Evolutionary conservation across 2,797 vertebrate species (phyloP).

Genomic region (Myotis myotis): DNA sequence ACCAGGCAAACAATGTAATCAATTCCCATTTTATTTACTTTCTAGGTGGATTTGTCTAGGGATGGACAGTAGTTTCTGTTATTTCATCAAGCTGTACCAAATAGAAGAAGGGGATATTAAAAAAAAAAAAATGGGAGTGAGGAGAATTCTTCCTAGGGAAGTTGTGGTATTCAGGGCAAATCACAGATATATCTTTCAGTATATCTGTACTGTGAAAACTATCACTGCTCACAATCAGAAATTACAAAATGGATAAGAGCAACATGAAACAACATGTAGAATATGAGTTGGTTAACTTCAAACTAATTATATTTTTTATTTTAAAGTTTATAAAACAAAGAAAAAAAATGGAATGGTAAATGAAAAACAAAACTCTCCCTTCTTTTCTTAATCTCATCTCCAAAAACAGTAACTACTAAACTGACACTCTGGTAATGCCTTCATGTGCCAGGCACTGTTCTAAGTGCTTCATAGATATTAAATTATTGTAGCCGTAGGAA

Average conservation of each 20-base stretch:
- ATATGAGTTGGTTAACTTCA: background rate
- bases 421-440: background rate
- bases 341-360: background rate
- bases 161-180: background rate
- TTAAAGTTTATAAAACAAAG: background rate
- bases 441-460: background rate
- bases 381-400: background rate
- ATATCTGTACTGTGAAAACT: background rate
- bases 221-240: background rate
- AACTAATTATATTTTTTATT: background rate
- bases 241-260: background rate
- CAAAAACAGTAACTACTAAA: background rate
- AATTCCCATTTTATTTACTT: background rate
- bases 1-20: background rate
- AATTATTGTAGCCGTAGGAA: background rate
- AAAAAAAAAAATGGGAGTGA: background rate
- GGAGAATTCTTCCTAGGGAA: background rate
- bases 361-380: background rate
- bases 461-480: background rate
- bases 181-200: background rate
- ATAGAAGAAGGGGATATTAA: background rate
- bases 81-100: background rate
- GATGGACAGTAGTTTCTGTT: background rate
- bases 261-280: background rate
- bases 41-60: background rate